Evolutionary conservation across 2,888 invertebrate species (phyloP).

Genomic region (Cryptocephalus primarius): DNA sequence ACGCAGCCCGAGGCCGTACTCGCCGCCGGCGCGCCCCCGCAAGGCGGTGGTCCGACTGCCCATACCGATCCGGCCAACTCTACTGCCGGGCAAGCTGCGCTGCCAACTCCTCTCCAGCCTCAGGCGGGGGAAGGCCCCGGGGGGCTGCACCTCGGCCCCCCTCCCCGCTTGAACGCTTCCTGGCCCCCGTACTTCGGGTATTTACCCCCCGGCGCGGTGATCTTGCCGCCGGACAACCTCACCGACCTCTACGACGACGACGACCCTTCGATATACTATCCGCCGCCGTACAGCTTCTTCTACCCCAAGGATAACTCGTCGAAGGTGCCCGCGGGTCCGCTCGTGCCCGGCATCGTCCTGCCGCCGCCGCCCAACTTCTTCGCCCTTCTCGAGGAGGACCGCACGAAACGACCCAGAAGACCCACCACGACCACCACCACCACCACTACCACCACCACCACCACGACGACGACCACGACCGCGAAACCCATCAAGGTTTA

Average conservation of each 20-base stretch:
- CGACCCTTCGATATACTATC: conserved; percentile 85
- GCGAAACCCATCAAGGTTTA: conserved; percentile 30
- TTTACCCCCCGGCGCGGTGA: conserved; percentile 52
- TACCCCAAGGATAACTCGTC: conserved; percentile 64
- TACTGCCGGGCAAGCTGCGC: conserved; percentile 55
- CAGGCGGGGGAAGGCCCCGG: conserved; percentile 27
- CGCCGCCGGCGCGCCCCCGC: conserved; percentile 30
- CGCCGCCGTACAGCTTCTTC: conserved; percentile 82
- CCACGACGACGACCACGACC: conserved; percentile 38
- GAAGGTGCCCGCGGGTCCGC: conserved; percentile 47
- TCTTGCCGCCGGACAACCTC: conserved; percentile 37
- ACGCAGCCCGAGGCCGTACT: conserved; percentile 34
- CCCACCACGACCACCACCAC: conserved; percentile 14
- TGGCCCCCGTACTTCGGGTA: conserved; percentile 39
- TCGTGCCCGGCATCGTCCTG: conserved; percentile 79
- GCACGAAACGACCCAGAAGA: conserved; percentile 24
- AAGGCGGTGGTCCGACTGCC: conserved; percentile 43
- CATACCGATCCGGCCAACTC: conserved; percentile 54
- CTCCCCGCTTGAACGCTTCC: conserved; percentile 32
- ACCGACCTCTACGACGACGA: conserved; percentile 77
- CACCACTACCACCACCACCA: conserved; percentile 14
- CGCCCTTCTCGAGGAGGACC: conserved; percentile 49
- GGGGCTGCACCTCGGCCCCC: conserved; percentile 48
- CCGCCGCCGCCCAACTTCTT: conserved; percentile 86
- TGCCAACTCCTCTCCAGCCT: conserved; percentile 53